These are phyloP conservation scores for Notamacropus eugenii DNA, from an alignment of 2,797 vertebrate genomes.

Conservation along the genomic window DNA sequence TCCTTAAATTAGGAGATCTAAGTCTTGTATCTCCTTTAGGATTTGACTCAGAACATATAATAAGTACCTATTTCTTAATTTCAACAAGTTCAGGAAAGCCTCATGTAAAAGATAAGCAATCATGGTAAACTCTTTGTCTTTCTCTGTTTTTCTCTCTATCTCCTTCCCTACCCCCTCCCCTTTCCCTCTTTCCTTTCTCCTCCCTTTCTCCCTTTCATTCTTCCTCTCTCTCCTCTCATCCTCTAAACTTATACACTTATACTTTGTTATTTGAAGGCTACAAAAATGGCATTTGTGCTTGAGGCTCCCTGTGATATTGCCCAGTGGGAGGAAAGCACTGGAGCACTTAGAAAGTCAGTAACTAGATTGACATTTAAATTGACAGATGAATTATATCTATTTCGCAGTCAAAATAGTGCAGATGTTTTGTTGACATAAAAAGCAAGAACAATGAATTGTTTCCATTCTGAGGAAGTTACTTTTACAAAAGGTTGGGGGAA, in stretches of 20 bases:
- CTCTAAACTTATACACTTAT: neutral
- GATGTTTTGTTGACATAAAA: neutral
- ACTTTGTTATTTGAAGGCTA: neutral
- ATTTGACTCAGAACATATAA: neutral
- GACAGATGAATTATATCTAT: neutral
- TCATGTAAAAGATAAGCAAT: neutral
- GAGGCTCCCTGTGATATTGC: neutral
- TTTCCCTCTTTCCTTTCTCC: neutral
- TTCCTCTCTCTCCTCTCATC: neutral
- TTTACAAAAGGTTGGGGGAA: neutral
- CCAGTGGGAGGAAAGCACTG: neutral
- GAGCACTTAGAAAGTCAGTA: neutral
- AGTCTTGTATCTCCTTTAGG: neutral
- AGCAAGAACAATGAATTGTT: neutral
- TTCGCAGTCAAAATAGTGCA: neutral
- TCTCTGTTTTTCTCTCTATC: neutral
- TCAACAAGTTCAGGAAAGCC: neutral
- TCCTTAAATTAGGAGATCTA: neutral
- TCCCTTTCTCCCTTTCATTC: neutral
- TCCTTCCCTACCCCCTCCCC: no score
- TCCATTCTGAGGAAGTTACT: neutral
- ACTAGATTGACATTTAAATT: neutral
- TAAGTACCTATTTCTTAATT: neutral
- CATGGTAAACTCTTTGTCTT: neutral
- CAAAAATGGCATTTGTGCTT: neutral